Percentiles rank a stretch among this genome's conserved stretches.
Evolutionary conservation across 2,797 vertebrate genomes (phyloP).

Genomic region (Masticophis lateralis): DNA sequence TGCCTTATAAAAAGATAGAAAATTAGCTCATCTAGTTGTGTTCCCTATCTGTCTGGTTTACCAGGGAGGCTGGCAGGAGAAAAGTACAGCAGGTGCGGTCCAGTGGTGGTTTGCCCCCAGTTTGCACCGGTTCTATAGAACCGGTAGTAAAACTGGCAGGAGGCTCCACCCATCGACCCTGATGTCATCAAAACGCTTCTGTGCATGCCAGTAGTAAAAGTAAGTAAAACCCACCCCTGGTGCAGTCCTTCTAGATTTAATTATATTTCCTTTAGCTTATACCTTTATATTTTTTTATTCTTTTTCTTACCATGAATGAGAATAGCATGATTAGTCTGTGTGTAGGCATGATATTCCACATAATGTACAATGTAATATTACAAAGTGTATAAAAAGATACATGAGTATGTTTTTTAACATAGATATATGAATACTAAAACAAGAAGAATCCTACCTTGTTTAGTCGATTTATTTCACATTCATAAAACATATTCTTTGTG

Average conservation of each 20-base stretch:
- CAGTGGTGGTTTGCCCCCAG: too few relatives aligned
- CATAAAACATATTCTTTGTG: constrained; percentile 66
- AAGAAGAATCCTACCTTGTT: constrained; percentile 66
- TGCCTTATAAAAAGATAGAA: background rate
- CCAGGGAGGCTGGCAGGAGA: background rate
- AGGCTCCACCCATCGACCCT: too few relatives aligned
- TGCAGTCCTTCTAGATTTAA: background rate
- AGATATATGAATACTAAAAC: background rate
- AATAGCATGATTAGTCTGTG: background rate
- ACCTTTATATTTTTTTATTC: background rate
- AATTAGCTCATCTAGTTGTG: background rate
- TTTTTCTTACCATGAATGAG: background rate
- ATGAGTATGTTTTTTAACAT: background rate
- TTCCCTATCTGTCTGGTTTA: background rate
- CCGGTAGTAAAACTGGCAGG: too few relatives aligned
- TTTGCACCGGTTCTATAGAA: too few relatives aligned
- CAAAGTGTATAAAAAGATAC: background rate
- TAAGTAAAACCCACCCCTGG: too few relatives aligned
- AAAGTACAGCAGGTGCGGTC: background rate
- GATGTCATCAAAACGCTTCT: too few relatives aligned
- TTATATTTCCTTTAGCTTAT: background rate
- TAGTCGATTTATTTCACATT: constrained; percentile 72
- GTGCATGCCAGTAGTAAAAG: too few relatives aligned
- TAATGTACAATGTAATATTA: background rate
- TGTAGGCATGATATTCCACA: background rate